Conservation (phyloP, 2,888 invertebrate species). For the Heliconius hortense region DNA sequence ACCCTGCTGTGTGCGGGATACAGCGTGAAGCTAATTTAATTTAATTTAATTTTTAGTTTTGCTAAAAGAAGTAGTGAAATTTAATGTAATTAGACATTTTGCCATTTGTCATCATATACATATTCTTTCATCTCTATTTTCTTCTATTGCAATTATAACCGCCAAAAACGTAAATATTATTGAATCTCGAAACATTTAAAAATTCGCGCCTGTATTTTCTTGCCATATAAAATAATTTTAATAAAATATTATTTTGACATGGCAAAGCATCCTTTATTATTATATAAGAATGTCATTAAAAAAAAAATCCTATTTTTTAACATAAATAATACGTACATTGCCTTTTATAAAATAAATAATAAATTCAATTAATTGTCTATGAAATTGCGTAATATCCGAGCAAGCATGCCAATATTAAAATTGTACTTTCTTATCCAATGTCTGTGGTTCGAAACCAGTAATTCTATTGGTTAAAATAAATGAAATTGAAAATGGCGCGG, state of each 20-base stretch:
- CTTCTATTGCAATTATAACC: no score
- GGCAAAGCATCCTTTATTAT: neutral
- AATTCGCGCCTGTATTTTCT: neutral
- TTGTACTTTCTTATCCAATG: slow-evolving; percentile 45
- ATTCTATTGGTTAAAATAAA: slow-evolving; percentile 58
- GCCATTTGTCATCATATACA: no score
- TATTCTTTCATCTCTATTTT: no score
- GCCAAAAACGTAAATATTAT: no score
- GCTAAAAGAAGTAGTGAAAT: no score
- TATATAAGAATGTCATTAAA: neutral
- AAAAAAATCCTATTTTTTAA: no score
- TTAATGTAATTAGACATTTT: no score
- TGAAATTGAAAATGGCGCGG: slow-evolving; percentile 70
- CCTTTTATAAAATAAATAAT: neutral
- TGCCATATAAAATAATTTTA: neutral
- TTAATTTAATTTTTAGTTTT: no score
- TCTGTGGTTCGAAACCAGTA: slow-evolving; percentile 51
- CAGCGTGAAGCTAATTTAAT: neutral
- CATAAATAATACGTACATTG: neutral
- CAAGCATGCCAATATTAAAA: slow-evolving; percentile 50
- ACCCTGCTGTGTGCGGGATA: no score
- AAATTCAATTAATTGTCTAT: slow-evolving; percentile 16
- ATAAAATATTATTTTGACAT: neutral
- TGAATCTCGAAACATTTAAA: neutral
- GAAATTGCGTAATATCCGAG: slow-evolving; percentile 47